Conservation (phyloP, 2,113 vertebrate species). For the Oreotrochilus melanogaster region DNA sequence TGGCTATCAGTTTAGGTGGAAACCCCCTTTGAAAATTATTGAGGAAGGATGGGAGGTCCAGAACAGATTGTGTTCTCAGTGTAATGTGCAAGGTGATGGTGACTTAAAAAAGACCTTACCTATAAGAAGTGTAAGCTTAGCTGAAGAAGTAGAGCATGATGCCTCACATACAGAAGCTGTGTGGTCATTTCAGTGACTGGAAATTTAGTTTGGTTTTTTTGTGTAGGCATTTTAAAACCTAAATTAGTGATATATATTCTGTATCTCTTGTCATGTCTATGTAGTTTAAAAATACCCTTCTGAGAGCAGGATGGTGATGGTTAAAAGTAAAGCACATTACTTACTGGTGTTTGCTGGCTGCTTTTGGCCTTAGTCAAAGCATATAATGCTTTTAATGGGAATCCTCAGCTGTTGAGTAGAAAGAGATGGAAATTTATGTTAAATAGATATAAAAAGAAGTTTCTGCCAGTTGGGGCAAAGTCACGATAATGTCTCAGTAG, state of each 20-base stretch:
- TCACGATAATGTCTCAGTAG: not conserved
- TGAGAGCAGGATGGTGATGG: not conserved
- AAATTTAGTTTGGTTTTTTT: not conserved
- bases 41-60: not conserved
- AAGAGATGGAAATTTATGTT: not conserved
- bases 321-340: not conserved
- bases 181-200: not conserved
- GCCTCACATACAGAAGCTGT: not conserved
- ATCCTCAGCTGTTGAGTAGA: not conserved
- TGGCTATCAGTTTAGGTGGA: not conserved
- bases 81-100: not conserved
- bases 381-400: not conserved
- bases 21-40: not conserved
- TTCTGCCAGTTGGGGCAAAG: not conserved
- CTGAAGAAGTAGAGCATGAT: not conserved
- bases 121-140: not conserved
- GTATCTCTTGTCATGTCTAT: not conserved
- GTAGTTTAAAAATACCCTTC: not conserved
- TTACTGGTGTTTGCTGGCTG: not conserved
- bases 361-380: not conserved
- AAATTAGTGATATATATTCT: not conserved
- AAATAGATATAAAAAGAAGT: not conserved
- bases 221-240: not conserved
- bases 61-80: not conserved
- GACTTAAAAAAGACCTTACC: not conserved